phyloP scores from a whole-genome alignment of 2,888 invertebrate species.

The Aspidiotus rigidus region DNA sequence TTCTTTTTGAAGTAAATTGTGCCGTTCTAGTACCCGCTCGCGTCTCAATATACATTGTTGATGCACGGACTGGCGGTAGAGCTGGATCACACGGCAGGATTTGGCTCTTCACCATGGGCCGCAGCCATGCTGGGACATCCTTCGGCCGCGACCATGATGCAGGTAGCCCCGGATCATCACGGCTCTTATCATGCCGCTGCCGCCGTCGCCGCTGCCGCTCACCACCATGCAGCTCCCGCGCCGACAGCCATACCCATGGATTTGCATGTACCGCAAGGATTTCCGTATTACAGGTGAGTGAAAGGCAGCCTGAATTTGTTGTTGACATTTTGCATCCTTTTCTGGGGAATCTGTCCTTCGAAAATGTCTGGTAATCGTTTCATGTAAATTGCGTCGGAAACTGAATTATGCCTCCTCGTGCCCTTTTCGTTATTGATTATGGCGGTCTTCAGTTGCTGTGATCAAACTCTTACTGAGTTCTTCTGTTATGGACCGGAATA shows the following conservation, averaged over 20 bases:
- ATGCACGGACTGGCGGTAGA: constrained; percentile 40
- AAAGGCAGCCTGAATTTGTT: neutral
- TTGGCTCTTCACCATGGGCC: constrained; percentile 68
- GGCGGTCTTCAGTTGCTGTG: too few relatives aligned
- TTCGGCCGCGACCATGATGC: constrained; percentile 32
- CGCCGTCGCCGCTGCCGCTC: constrained; percentile 31
- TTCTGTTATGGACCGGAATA: too few relatives aligned
- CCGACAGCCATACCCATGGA: constrained; percentile 69
- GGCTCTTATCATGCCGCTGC: constrained; percentile 11
- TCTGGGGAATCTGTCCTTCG: too few relatives aligned
- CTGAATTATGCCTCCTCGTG: too few relatives aligned
- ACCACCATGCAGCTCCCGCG: constrained; percentile 41
- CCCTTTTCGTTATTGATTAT: too few relatives aligned
- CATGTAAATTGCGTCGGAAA: too few relatives aligned
- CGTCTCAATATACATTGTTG: constrained; percentile 13
- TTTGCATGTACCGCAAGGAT: constrained; percentile 82
- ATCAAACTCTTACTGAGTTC: too few relatives aligned
- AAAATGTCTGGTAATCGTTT: too few relatives aligned
- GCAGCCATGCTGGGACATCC: constrained; percentile 49
- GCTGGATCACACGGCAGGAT: constrained; percentile 64
- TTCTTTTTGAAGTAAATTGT: too few relatives aligned
- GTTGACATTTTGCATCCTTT: too few relatives aligned
- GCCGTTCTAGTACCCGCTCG: too few relatives aligned
- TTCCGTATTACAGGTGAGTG: constrained; percentile 80
- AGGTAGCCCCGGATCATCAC: constrained; percentile 25